Evolutionary conservation across 2,113 vertebrate genomes (phyloP), one percentile per base, ranked within the genome.

Genomic region (Scytalopus superciliaris): DNA sequence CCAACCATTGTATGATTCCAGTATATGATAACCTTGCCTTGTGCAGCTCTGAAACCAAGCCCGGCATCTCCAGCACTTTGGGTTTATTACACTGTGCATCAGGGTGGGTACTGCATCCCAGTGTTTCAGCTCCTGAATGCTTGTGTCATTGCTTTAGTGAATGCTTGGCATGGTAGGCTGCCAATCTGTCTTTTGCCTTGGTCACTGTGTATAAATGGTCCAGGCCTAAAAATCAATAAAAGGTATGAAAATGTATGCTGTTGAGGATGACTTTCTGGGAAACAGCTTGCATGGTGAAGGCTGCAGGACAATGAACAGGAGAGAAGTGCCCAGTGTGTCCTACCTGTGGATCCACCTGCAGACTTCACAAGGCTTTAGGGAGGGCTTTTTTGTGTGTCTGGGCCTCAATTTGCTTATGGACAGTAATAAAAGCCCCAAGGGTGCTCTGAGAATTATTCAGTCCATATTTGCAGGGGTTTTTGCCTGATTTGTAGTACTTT

Each of bases 61-160:
- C 42, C 2, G 4, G 18, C 17, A 44, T 52, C 45, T 64, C 56
- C 47, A 84, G 16, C 33, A 9, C 19, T 53, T 22, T n/a, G 74
- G 7, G 31, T 23, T 14, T 57, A 0, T 77, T 70, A 49, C 12
- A 2, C 15, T 39, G 47, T 82, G 28, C 30, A 5, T 0, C 27
- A 31, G 53, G 9, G 12, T 59, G 50, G 35, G 23, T 79, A 27
- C 27, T 55, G 37, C 33, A 57, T n/a, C 47, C 35, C 39, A 30
- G 40, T 79, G 73, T 4, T 44, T 37, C 50, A 40, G 40, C 47
- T 85, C 57, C 18, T 59, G 44, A 60, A 27, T 28, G 28, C 21
- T 63, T 39, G 2, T 23, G 1, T 31, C 1, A 0, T 22, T 74
- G 30, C 66, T 75, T 49, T 62, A 45, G 8, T n/a, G 49, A 52